These are phyloP conservation scores for Acanthosepion pharaonis DNA, from an alignment of 2,888 invertebrate genomes.

Conservation along the genomic window DNA sequence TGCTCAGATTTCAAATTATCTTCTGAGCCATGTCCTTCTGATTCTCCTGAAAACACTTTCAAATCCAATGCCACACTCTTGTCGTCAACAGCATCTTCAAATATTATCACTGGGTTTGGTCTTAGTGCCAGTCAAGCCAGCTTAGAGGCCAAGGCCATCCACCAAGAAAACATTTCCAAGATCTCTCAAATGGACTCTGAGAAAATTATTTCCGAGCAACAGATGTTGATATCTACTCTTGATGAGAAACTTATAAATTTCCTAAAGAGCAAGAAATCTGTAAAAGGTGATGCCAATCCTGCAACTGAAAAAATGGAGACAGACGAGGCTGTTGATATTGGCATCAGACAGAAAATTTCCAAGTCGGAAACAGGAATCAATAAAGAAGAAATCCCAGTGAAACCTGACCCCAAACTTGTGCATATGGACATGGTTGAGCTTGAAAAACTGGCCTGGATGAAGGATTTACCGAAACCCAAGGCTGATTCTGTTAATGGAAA, in stretches of 20 bases:
- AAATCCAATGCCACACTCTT: neutral
- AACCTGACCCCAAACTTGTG: conserved; percentile 81
- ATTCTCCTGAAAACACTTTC: neutral
- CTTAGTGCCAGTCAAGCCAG: conserved; percentile 64
- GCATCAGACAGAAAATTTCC: neutral
- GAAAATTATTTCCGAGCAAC: conserved; percentile 84
- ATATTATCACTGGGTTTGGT: conserved; percentile 60
- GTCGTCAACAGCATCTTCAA: neutral
- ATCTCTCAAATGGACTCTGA: conserved; percentile 82
- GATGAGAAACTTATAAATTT: conserved; percentile 57
- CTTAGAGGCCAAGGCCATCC: conserved; percentile 78
- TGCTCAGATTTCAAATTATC: conserved; percentile 52
- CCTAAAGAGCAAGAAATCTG: neutral
- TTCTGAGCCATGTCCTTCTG: neutral
- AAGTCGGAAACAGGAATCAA: neutral
- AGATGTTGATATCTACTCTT: conserved; percentile 79
- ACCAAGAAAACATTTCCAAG: conserved; percentile 82
- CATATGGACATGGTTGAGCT: conserved; percentile 90
- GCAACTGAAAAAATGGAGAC: neutral
- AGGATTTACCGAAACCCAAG: conserved; percentile 78
- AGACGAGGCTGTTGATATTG: neutral
- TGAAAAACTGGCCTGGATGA: conserved; percentile 92
- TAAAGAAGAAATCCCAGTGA: conserved; percentile 71
- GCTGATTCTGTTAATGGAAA: conserved; percentile 62
- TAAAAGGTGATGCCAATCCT: neutral